A percentile compares a stretch with the other conserved stretches of the same genome.
Evolutionary conservation across 2,888 invertebrate genomes (phyloP).

Genomic region (Rotaria sp.): DNA sequence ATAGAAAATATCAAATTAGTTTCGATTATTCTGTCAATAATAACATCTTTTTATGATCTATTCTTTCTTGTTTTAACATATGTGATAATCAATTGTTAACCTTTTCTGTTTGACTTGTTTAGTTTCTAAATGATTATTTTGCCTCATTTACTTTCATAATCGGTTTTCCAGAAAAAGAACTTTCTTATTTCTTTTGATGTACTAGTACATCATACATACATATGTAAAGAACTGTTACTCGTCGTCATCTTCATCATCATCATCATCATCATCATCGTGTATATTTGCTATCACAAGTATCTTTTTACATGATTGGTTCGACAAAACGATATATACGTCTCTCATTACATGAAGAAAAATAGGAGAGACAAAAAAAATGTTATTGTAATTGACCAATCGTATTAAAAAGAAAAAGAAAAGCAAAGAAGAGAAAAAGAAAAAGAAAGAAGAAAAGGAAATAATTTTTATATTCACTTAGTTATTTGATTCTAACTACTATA

Average conservation of each 20-base stretch:
- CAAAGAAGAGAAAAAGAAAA: not conserved
- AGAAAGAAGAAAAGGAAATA: not conserved
- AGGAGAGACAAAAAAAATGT: not conserved
- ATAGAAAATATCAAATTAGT: not conserved
- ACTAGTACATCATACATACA: not conserved
- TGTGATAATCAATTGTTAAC: not conserved
- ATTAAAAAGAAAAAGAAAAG: not conserved
- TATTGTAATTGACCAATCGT: not conserved
- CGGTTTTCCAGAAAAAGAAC: not conserved
- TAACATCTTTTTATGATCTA: not conserved
- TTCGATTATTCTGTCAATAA: not conserved
- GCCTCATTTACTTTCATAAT: not conserved
- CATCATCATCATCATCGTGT: not conserved
- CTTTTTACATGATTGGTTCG: constrained; percentile 22
- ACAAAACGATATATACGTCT: not conserved
- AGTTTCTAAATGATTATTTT: not conserved
- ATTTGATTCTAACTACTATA: not conserved
- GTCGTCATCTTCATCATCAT: not conserved
- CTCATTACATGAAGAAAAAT: not conserved
- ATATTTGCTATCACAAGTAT: not conserved
- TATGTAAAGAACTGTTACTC: not conserved
- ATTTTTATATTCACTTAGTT: not conserved
- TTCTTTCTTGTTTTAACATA: not conserved
- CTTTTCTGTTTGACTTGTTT: not conserved
- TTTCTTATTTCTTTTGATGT: not conserved